These are phyloP conservation scores for Myotis vivesi DNA, from an alignment of 2,797 vertebrate species.

Conservation along the genomic window DNA sequence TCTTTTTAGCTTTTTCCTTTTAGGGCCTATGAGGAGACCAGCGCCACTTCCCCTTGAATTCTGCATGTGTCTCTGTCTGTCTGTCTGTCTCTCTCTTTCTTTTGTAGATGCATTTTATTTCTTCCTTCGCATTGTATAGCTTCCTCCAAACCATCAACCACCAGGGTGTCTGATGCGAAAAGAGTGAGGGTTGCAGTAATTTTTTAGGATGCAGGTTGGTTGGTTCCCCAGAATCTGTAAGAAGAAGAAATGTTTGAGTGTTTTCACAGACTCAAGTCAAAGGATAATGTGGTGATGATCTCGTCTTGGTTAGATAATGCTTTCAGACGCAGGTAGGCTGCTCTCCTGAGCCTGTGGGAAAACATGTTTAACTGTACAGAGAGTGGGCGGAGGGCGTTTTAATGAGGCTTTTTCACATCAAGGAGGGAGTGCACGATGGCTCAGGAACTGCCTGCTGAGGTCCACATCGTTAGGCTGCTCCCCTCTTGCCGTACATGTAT, in stretches of 20 bases:
- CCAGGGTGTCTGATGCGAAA: not conserved
- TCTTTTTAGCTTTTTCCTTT: not conserved
- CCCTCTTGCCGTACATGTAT: too few relatives aligned
- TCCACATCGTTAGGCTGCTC: fast-evolving
- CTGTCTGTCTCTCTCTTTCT: not conserved
- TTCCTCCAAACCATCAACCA: not conserved
- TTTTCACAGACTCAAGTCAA: not conserved
- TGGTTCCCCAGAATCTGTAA: not conserved
- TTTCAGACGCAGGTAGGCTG: not conserved
- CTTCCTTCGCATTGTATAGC: too few relatives aligned
- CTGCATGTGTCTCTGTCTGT: not conserved
- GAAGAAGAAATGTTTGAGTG: not conserved
- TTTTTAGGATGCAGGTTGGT: not conserved
- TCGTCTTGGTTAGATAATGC: not conserved
- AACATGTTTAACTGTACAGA: not conserved
- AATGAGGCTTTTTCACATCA: not conserved
- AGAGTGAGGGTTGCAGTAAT: not conserved
- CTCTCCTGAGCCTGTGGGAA: not conserved
- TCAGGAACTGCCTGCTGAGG: not conserved
- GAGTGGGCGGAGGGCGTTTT: not conserved
- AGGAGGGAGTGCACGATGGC: not conserved
- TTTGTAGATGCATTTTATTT: not conserved
- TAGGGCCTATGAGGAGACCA: not conserved
- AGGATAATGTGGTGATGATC: not conserved
- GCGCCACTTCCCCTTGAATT: not conserved